Conservation (phyloP, 2,888 invertebrate genomes). For the Myathropa florea region DNA sequence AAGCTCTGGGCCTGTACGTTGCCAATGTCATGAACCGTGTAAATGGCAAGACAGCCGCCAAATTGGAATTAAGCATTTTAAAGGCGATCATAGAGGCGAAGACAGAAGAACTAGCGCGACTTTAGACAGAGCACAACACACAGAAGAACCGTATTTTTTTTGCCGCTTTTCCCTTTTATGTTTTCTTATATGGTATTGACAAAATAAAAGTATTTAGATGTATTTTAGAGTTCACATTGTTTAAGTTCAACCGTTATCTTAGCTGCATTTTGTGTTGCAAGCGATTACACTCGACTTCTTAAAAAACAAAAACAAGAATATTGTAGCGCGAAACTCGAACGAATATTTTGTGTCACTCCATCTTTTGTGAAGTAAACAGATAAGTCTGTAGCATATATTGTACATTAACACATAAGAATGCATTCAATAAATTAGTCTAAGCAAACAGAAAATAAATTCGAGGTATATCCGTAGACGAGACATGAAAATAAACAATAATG, state of each 20-base stretch:
- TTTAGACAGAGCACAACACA: conserved; percentile 10
- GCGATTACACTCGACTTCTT: neutral
- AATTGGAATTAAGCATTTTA: conserved; percentile 78
- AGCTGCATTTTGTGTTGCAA: too few species aligned
- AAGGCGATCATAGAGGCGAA: conserved; percentile 79
- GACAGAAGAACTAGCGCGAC: conserved; percentile 76
- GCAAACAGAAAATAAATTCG: neutral
- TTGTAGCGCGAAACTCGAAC: neutral
- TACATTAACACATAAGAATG: conserved; percentile 4
- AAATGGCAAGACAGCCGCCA: conserved; percentile 76
- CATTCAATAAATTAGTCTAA: conserved; percentile 31
- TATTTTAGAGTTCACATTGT: neutral
- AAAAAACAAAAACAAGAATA: neutral
- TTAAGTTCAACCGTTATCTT: neutral
- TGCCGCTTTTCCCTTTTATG: neutral
- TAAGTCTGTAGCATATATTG: too few species aligned
- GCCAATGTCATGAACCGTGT: conserved; percentile 79
- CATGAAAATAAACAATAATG: neutral
- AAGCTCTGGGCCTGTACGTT: conserved; percentile 79
- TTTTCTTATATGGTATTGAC: conserved; percentile 40
- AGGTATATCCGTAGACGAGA: neutral
- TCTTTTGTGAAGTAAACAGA: neutral
- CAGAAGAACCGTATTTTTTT: neutral
- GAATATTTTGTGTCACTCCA: neutral
- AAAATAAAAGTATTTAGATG: conserved; percentile 64